Percentiles rank a stretch among this genome's conserved stretches.
These are phyloP conservation scores for Auanema freiburgensis DNA, from an alignment of 2,888 invertebrate genomes.

Conservation along the genomic window DNA sequence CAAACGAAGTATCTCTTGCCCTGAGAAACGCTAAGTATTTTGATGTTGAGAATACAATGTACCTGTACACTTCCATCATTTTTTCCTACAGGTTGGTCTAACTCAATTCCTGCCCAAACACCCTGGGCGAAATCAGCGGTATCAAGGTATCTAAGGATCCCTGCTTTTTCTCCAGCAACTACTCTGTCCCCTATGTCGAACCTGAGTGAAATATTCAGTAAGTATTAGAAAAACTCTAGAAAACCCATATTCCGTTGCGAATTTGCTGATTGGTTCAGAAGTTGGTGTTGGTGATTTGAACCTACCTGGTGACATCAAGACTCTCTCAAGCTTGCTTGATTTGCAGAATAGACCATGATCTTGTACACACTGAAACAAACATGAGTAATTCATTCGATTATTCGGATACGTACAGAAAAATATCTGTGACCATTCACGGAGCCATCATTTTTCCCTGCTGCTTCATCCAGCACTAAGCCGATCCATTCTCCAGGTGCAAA, in stretches of 20 bases:
- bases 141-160: conserved; percentile 66
- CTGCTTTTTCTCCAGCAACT: conserved; percentile 63
- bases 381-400: neutral
- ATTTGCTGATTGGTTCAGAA: conserved; percentile 16
- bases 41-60: conserved; percentile 54
- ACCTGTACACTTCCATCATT: conserved; percentile 93
- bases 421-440: conserved; percentile 88
- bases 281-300: conserved; percentile 18
- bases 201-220: conserved; percentile 18
- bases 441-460: conserved; percentile 93
- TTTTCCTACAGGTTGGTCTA: conserved; percentile 90
- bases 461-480: conserved; percentile 90
- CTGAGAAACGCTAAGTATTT: conserved; percentile 22
- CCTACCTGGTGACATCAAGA: conserved; percentile 12
- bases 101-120: conserved; percentile 91
- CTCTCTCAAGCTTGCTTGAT: conserved; percentile 28
- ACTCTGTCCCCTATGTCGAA: conserved; percentile 53
- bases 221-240: neutral
- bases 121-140: conserved; percentile 73
- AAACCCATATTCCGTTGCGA: conserved; percentile 26
- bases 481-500: conserved; percentile 87
- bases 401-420: conserved; percentile 33
- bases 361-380: conserved; percentile 23
- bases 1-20: conserved; percentile 84
- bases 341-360: conserved; percentile 39